Evolutionary conservation across 2,113 vertebrate genomes (phyloP).

Genomic region (Periophthalmus modestus): DNA sequence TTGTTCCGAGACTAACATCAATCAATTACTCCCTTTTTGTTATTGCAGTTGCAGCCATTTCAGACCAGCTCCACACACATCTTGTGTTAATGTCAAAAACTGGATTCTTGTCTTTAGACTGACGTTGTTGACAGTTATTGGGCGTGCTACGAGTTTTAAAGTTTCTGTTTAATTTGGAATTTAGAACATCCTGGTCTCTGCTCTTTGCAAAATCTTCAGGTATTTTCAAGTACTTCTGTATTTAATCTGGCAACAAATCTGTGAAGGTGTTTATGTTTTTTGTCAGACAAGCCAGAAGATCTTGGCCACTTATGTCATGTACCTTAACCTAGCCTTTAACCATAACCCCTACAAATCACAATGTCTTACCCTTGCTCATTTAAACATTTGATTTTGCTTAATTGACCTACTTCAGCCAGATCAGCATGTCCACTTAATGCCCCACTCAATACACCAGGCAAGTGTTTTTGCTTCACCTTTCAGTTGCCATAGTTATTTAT

Average conservation of each 20-base stretch:
- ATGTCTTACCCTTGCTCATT: too few species aligned
- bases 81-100: not conserved
- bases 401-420: too few species aligned
- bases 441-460: too few species aligned
- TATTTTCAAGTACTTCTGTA: not conserved
- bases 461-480: too few species aligned
- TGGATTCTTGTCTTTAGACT: not conserved
- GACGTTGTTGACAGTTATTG: not conserved
- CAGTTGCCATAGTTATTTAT: too few species aligned
- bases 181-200: not conserved
- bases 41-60: not conserved
- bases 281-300: not conserved
- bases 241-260: not conserved
- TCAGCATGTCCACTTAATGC: too few species aligned
- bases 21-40: not conserved
- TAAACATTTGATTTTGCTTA: too few species aligned
- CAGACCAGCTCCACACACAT: not conserved
- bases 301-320: not conserved
- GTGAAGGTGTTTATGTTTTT: not conserved
- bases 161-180: not conserved
- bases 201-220: not conserved
- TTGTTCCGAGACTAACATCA: not conserved
- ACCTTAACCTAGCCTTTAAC: too few species aligned
- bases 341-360: too few species aligned
- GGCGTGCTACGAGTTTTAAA: not conserved